Evolutionary conservation across 2,888 invertebrate species (phyloP).

Genomic region (Laothoe populi): DNA sequence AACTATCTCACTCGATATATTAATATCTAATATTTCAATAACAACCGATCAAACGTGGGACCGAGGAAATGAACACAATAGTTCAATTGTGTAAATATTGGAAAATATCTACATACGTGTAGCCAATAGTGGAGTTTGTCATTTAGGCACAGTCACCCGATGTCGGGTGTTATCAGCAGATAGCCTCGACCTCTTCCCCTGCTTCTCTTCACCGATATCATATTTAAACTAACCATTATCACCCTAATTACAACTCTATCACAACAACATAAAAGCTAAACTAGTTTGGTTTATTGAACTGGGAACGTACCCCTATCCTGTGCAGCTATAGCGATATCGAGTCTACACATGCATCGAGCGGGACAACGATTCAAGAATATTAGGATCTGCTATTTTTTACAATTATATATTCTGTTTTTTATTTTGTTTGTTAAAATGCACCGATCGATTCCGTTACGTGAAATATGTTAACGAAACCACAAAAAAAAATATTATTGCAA

Average conservation of each 20-base stretch:
- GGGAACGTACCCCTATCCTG: slow-evolving; percentile 57
- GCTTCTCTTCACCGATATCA: slow-evolving; percentile 52
- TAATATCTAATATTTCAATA: not conserved
- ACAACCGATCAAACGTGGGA: slow-evolving; percentile 4
- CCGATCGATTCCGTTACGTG: not conserved
- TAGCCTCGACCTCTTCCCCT: slow-evolving; percentile 79
- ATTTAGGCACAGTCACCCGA: slow-evolving; percentile 63
- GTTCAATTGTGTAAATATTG: slow-evolving; percentile 26
- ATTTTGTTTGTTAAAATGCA: not conserved
- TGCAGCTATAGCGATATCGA: slow-evolving; percentile 59
- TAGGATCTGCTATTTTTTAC: slow-evolving; percentile 37
- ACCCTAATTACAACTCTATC: slow-evolving; percentile 46
- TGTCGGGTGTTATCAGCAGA: slow-evolving; percentile 71
- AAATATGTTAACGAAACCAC: slow-evolving; percentile 1
- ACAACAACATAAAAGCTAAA: slow-evolving; percentile 33
- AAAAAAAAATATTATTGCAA: not conserved
- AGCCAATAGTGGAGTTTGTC: slow-evolving; percentile 50
- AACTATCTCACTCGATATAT: not conserved
- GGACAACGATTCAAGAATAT: slow-evolving; percentile 40
- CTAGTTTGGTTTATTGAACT: slow-evolving; percentile 38
- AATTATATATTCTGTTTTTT: not conserved
- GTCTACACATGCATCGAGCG: slow-evolving; percentile 51
- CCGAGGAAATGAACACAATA: slow-evolving; percentile 13
- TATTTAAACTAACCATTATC: slow-evolving; percentile 28
- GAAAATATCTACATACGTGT: slow-evolving; percentile 24